Conservation (phyloP, 2,797 vertebrate species). For the Meda fulgida region DNA sequence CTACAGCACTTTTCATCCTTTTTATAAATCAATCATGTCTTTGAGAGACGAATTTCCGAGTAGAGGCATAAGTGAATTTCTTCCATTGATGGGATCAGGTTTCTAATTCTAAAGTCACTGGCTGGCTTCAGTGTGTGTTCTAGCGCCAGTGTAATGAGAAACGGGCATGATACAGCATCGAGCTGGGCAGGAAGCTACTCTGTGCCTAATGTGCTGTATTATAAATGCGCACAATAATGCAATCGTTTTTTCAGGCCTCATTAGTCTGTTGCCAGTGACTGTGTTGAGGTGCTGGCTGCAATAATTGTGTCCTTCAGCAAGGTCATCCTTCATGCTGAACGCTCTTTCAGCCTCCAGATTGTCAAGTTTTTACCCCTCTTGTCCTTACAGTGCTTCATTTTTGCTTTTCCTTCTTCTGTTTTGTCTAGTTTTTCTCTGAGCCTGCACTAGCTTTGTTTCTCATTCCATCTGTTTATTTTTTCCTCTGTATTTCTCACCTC, state of each 20-base stretch:
- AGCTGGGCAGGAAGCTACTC: background rate
- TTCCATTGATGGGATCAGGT: constrained; percentile 34
- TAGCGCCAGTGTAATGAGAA: constrained; percentile 6
- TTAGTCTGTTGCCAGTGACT: constrained; percentile 36
- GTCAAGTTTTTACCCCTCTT: constrained; percentile 49
- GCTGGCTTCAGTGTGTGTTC: constrained; percentile 28
- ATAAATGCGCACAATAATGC: constrained; percentile 21
- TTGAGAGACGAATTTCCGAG: background rate
- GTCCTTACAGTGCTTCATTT: background rate
- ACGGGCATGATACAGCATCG: constrained; percentile 15
- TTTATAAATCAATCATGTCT: constrained; percentile 10
- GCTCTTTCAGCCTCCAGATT: constrained; percentile 28
- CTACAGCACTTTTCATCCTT: background rate
- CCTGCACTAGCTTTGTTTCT: constrained; percentile 53
- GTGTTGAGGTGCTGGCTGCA: constrained; percentile 44
- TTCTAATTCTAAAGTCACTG: constrained; percentile 16
- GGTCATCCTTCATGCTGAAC: constrained; percentile 62
- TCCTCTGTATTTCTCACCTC: constrained; percentile 63
- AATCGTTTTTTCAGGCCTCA: constrained; percentile 21
- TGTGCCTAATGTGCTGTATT: constrained; percentile 34
- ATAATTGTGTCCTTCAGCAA: constrained; percentile 53
- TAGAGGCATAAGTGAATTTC: constrained; percentile 7
- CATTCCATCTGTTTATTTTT: constrained; percentile 27
- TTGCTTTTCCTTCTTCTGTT: constrained; percentile 51
- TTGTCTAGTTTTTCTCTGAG: constrained; percentile 47